Percentiles rank a stretch among this genome's conserved stretches.
Conservation (phyloP, 92 coral and sea anemone genomes). For the Micromussa lordhowensis region DNA sequence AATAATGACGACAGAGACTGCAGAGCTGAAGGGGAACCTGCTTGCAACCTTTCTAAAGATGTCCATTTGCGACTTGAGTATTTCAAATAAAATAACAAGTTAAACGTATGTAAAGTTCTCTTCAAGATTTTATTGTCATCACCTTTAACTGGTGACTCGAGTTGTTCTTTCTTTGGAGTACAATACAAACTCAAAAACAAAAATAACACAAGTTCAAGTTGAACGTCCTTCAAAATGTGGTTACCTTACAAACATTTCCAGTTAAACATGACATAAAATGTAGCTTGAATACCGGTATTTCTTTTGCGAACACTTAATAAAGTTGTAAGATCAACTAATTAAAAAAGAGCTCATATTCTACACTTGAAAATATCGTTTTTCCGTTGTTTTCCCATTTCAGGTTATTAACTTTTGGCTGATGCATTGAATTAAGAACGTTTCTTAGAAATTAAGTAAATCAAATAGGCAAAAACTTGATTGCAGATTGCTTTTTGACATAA, state of each 20-base stretch:
- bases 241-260: neutral
- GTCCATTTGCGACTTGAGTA: neutral
- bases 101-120: neutral
- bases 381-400: neutral
- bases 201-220: neutral
- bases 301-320: neutral
- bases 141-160: neutral
- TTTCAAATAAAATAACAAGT: neutral
- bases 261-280: neutral
- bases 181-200: neutral
- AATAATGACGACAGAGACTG: too few species aligned
- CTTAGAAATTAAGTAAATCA: neutral
- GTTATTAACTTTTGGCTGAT: neutral
- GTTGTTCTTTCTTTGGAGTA: neutral
- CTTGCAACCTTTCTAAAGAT: neutral
- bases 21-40: too few species aligned
- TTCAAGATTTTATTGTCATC: neutral
- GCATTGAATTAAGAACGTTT: neutral
- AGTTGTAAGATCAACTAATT: neutral
- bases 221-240: neutral
- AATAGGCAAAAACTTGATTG: neutral
- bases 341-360: neutral
- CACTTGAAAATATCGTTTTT: neutral
- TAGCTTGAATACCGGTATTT: neutral
- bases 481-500: neutral